Base-by-base conservation (phyloP, 2,797 vertebrate genomes). In the Emys orbicularis region DNA sequence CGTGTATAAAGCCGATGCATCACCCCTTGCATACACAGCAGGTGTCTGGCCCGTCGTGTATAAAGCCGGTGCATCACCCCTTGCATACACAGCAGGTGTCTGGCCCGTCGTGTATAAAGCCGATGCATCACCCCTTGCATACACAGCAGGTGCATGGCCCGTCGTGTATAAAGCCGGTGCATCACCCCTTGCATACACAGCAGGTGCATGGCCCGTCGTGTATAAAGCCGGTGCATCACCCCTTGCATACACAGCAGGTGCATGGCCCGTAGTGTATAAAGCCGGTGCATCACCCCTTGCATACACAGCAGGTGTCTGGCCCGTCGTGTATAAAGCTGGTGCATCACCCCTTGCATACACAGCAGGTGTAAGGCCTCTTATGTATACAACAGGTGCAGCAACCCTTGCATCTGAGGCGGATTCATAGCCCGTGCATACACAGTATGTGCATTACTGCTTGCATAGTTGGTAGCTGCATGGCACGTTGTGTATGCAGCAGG, bases 231-330 rank as follows among this genome's bases (percentile, higher is more conserved):
- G 5, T 65, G 61, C 29, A 16, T 16, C 18, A 10, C 61, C 34
- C 18, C 65, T 61, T 68, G n/a, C 19, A n/a, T 5, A n/a, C 8
- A 34, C n/a, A 41, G n/a, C 61, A n/a, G 16, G 61, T 68, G 34
- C 2, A 2, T 19, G 47, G 1, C 13, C 44, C 8, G 12, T 41
- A 2, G 23, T 25, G n/a, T 5, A 15, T 9, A n/a, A 18, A 44
- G 13, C n/a, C 1, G 4, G 1, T 25, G 5, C 3, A 18, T 4
- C 8, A 23, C 29, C 29, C 6, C 12, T 5, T 57, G 10, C 57
- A 59, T 13, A 59, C 57, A 12, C 57, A 31, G 57, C 29, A 59
- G 6, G 29, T 59, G 57, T 27, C 37, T 37, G 18, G 19, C n/a
- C n/a, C 2, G 0, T 68, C 1, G 7, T 53, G 53, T 21, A 53